A percentile compares a stretch with the other conserved stretches of the same genome.
Conservation (phyloP, 1,140 invertebrate genomes). For the Temnothorax nylanderi region DNA sequence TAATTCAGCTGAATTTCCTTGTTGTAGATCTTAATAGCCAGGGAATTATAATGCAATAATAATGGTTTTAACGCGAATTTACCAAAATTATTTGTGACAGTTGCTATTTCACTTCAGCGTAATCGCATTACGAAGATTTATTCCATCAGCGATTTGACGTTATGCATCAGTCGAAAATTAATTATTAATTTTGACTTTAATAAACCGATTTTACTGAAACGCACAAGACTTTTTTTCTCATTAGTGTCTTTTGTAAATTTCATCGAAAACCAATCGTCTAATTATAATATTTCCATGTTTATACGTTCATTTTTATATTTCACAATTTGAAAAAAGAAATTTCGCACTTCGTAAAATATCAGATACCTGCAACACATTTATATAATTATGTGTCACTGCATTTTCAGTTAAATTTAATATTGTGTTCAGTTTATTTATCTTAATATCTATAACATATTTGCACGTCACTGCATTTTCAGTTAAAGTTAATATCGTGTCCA, state of each 20-base stretch:
- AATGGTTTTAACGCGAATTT: not conserved
- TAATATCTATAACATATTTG: not conserved
- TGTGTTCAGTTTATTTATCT: conserved; percentile 2
- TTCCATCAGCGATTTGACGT: not conserved
- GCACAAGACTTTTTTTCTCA: not conserved
- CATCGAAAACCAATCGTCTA: not conserved
- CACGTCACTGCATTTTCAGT: not conserved
- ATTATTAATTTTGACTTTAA: not conserved
- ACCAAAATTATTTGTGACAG: conserved; percentile 4
- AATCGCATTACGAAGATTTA: conserved; percentile 25
- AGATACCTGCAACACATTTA: not conserved
- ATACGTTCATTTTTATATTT: not conserved
- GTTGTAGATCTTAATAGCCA: not conserved
- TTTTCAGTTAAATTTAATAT: conserved; percentile 1
- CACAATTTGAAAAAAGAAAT: not conserved
- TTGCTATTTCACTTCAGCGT: not conserved
- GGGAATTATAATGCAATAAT: not conserved
- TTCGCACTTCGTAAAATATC: conserved; percentile 10
- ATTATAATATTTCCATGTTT: not conserved
- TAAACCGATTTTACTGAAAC: not conserved
- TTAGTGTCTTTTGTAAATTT: not conserved
- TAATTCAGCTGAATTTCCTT: not conserved
- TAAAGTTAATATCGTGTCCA: not conserved
- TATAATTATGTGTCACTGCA: not conserved
- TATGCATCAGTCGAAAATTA: not conserved